These are phyloP conservation scores for Hypsibius dujardini DNA, from an alignment of 1,140 invertebrate species.

Conservation along the genomic window DNA sequence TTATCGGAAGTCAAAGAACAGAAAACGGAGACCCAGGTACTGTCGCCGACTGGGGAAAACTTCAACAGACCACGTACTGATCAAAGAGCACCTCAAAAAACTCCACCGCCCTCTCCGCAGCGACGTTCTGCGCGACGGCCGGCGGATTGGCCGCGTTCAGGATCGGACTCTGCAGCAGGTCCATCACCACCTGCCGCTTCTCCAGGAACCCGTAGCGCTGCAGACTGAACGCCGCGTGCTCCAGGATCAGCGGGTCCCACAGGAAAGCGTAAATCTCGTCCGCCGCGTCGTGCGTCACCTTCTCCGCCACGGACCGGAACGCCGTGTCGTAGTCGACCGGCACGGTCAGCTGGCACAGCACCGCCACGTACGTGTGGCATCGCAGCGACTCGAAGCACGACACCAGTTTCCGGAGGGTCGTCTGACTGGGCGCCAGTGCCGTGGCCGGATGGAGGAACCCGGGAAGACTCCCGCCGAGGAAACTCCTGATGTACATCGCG, in stretches of 20 bases:
- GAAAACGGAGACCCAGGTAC: too few species aligned
- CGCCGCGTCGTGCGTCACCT: background rate
- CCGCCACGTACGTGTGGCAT: background rate
- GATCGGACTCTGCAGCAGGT: background rate
- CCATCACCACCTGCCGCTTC: slow-evolving; percentile 12
- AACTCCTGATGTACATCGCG: background rate
- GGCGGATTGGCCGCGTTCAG: background rate
- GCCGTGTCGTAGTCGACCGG: slow-evolving; percentile 14
- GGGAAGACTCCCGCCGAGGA: background rate
- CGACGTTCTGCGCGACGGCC: background rate
- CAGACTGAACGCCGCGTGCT: background rate
- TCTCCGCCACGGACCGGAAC: slow-evolving; percentile 5
- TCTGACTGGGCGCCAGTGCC: background rate
- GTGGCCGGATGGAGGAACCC: background rate
- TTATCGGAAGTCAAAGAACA: too few species aligned
- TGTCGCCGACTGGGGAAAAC: too few species aligned
- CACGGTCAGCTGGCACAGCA: background rate
- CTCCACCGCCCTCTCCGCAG: background rate
- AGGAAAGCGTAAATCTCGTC: background rate
- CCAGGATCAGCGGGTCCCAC: slow-evolving; percentile 14
- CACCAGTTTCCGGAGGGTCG: background rate
- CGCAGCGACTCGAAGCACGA: background rate
- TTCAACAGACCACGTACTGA: background rate
- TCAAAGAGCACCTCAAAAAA: slow-evolving; percentile 1
- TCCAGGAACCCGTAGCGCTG: background rate